Evolutionary conservation across 1,140 invertebrate species (phyloP), one percentile per base, ranked within the genome.

Genomic region (Drosophila willistoni): DNA sequence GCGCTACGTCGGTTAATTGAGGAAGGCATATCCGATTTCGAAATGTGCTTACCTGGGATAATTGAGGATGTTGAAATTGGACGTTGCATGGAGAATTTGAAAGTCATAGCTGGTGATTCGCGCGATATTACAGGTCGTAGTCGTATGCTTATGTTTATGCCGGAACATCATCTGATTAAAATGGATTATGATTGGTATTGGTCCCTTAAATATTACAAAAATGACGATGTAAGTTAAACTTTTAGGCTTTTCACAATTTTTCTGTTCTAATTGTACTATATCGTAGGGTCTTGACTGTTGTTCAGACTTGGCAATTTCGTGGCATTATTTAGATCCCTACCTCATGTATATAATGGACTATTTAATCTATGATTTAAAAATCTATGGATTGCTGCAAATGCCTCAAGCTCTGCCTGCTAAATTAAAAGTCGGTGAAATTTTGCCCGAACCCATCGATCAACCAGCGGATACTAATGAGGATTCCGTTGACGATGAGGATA

Each of bases 281-380:
- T 36, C 34, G 1, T 5, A 77, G 77, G 79, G 69, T 41, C 66
- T 85, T 0, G 95, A 97, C 68, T 99, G 98, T 87, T 99, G 98
- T 92, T 98, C 97, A 10, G 98, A 99, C 89, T 96, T 96, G 90
- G 98, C 98, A 0, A 95, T 99, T 13, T 98, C 98, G 0, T 99
- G 99, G 93, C 98, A 99, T 92, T 99, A 99, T 85, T 96, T 99
- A 1, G 94, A 94, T 9, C 97, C 98, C 0, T 96, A 97, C 77
- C 94, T 96, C 93, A 98, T 99, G 97, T 99, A 99, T 91, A 96
- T 98, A 1, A 90, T 99, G 33, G 98, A 99, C 73, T 99, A 99
- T 92, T 93, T 99, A 13, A 96, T 99, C 70, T 99, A 99, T 91
- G 98, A 99, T 90, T 93, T 99, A 39, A 94, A 97, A 66, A 97